phyloP scores from a whole-genome alignment of 1,140 invertebrate species.

The Tribolium castaneum region DNA sequence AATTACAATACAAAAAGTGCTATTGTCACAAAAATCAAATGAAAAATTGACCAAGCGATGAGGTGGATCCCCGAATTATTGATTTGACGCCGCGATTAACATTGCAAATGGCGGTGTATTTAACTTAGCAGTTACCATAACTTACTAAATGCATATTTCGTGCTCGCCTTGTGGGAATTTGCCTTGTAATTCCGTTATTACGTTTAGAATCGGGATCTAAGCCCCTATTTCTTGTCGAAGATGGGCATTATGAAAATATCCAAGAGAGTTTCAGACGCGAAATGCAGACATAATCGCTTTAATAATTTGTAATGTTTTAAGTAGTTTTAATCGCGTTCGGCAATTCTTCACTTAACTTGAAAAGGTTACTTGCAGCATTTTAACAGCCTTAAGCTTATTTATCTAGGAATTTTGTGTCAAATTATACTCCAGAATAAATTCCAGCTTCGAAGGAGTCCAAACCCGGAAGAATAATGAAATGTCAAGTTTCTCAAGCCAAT shows the following conservation, averaged over 20 bases:
- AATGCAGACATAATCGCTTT: slow-evolving; percentile 28
- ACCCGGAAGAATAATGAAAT: too few relatives aligned
- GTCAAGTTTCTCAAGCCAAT: too few relatives aligned
- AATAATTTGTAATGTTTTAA: slow-evolving; percentile 33
- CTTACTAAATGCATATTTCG: slow-evolving; percentile 34
- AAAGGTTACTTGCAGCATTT: not conserved
- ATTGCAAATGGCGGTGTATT: slow-evolving; percentile 30
- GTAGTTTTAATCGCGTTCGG: slow-evolving; percentile 16
- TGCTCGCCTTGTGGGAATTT: slow-evolving; percentile 32
- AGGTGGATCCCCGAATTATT: not conserved
- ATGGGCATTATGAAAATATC: slow-evolving; percentile 34
- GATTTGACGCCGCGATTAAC: slow-evolving; percentile 8
- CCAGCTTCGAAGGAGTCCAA: too few relatives aligned
- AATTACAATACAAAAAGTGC: slow-evolving; percentile 33
- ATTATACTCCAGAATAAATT: too few relatives aligned
- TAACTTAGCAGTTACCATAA: slow-evolving; percentile 35
- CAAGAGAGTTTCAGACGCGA: slow-evolving; percentile 14
- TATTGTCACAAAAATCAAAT: slow-evolving; percentile 18
- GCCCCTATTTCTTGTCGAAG: slow-evolving; percentile 29
- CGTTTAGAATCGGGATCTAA: slow-evolving; percentile 32
- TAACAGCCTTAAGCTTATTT: too few relatives aligned
- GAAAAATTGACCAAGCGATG: not conserved
- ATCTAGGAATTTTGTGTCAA: too few relatives aligned
- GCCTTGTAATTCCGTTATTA: slow-evolving; percentile 31
- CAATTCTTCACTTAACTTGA: slow-evolving; percentile 14